Base-by-base conservation (phyloP, 2,797 vertebrate genomes). In the Chloroceryle amazona region DNA sequence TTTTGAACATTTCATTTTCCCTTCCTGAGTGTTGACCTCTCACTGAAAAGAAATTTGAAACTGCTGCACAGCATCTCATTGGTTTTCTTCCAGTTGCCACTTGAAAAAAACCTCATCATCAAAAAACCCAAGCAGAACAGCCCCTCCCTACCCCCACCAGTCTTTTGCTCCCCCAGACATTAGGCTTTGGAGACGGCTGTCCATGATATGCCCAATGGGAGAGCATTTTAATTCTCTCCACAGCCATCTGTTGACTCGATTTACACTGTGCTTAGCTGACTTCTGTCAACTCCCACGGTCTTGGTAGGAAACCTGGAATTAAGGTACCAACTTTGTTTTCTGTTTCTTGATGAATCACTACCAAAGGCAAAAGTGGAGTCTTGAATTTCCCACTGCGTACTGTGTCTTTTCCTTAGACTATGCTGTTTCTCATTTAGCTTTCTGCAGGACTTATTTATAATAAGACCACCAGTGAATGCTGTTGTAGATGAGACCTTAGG, bases 61-160 rank as follows among this genome's bases (percentile, higher is more conserved):
- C 5, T 35, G 13, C 37, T 78, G 54, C n/a, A 26, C 28, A 76
- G 5, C 29, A 41, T 51, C 28, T 86, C 41, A 8, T 8, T 46
- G 28, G 37, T 46, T 86, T 89, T 54, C 57, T 74, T 86, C 46
- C 20, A 20, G 13, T 65, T 74, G 31, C 31, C 10, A 42, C 20
- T 58, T 63, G 23, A 58, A 79, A 62, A 62, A 65, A 44, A 54
- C 10, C 7, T 18, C 55, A n/a, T 21, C 4, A 26, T 20, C 21
- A 41, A 44, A 37, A 41, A 4, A 3, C 4, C 6, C 41, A 51
- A 71, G 11, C 28, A 28, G 60, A 89, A 55, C 9, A 33, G 49
- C 49, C 49, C n/a, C 7, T 2, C 3, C 3, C 13, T 1, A 8
- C 4, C 9, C 44, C 44, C 37, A 37, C 31, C 33, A 9, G 1